A percentile compares a stretch with the other conserved stretches of the same genome.
Conservation (phyloP, 2,888 invertebrate genomes). For the Listrodromus nycthemerus region DNA sequence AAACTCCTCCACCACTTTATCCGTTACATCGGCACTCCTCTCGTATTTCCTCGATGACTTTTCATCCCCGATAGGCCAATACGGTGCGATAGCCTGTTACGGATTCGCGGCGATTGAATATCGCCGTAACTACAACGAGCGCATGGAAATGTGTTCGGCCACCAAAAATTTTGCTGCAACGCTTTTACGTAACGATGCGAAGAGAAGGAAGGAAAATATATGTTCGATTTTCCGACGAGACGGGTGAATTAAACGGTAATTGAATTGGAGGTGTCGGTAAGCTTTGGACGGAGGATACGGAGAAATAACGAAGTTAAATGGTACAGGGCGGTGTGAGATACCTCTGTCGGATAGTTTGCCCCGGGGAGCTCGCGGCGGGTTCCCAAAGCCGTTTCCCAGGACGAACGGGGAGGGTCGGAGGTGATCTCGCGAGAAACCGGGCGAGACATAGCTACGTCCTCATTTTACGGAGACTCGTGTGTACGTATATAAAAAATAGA, state of each 20-base stretch:
- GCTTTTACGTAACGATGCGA: neutral
- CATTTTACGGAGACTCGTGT: constrained; percentile 14
- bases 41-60: constrained; percentile 47
- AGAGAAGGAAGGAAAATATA: neutral
- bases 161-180: neutral
- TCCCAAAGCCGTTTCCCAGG: constrained; percentile 26
- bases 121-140: too few relatives aligned
- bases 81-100: neutral
- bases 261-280: constrained; percentile 28
- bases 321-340: neutral
- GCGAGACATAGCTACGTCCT: neutral
- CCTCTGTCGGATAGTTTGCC: constrained; percentile 23
- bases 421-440: constrained; percentile 4
- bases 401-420: constrained; percentile 26
- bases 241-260: constrained; percentile 2
- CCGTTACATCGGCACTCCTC: neutral
- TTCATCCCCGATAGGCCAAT: constrained; percentile 5
- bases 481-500: neutral
- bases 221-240: neutral
- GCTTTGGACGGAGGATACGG: constrained; percentile 1
- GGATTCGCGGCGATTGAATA: constrained; percentile 19
- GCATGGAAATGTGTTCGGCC: too few relatives aligned
- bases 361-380: constrained; percentile 30
- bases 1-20: neutral
- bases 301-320: constrained; percentile 55